Evolutionary conservation across 1,140 invertebrate species (phyloP).

Genomic region (Mizuhopecten yessoensis): DNA sequence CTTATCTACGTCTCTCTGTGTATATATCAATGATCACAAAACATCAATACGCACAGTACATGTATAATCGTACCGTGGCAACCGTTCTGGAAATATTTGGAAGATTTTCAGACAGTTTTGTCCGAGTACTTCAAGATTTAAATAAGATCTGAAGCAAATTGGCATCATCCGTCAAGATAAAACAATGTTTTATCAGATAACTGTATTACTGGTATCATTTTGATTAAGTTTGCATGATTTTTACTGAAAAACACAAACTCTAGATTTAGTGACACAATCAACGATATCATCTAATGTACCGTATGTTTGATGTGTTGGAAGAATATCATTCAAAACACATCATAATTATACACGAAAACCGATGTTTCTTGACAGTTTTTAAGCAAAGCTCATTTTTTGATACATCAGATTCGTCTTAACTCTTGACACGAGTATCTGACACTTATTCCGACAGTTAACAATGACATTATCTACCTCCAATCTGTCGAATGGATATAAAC

Average conservation of each 20-base stretch:
- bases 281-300: background rate
- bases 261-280: background rate
- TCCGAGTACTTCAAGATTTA: too few species aligned
- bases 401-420: background rate
- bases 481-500: background rate
- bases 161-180: background rate
- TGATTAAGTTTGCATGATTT: background rate
- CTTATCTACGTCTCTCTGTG: background rate
- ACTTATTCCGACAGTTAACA: background rate
- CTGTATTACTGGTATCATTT: background rate
- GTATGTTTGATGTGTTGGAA: background rate
- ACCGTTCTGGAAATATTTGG: background rate
- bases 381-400: background rate
- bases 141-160: too few species aligned
- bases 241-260: background rate
- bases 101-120: background rate
- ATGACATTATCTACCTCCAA: constrained; percentile 34
- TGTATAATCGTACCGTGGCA: background rate
- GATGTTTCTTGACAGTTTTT: background rate
- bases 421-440: constrained; percentile 23
- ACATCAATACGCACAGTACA: background rate
- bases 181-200: background rate
- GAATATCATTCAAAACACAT: background rate
- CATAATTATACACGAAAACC: background rate
- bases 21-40: background rate